Evolutionary conservation across 1,140 invertebrate species (phyloP), one percentile per base, ranked within the genome.

Genomic region (Drosophila subobscura): DNA sequence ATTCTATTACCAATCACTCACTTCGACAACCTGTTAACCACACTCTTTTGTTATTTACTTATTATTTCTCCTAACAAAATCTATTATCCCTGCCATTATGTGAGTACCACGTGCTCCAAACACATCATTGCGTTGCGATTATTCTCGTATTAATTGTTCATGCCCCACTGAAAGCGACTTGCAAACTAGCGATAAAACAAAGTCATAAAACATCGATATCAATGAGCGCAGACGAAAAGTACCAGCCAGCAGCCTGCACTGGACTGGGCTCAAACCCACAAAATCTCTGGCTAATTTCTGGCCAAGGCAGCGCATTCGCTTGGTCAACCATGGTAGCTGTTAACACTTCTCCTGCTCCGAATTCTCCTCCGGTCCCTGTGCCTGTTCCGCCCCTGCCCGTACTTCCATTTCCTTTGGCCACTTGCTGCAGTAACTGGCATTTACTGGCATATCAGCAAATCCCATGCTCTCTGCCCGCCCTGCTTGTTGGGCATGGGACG

Each of bases 401-500:
- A 25, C 61, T 14, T 33, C 74, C 58, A 64, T 73, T 74, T 65
- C 51, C 65, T 74, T 63, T 74, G 54, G 72, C 72, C 37, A 75
- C 71, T 67, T 75, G 75, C 71, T 58, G 61, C 72, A 66, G 61
- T 52, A 40, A 75, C 72, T 73, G 70, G 51, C 71, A 56, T 75
- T 75, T 75, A 68, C 61, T 75, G 54, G 33, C 61, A 51, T 67
- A 74, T 75, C 71, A 74, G 72, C 71, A 74, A 74, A 74, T 70
- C 65, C 54, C 70, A 61, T 37, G 25, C 65, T 29, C 49, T 47
- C 23, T 14, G n/a, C 46, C 64, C 70, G 71, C 71, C 71, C 70
- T 29, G 41, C 60, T 74, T 45, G 42, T 73, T 73, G 68, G 29
- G 45, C 7, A 55, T 4, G 16, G 16, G 33, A 10, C 10, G 33